Conservation (phyloP, 2,888 invertebrate species). For the Tethea ocularis region DNA sequence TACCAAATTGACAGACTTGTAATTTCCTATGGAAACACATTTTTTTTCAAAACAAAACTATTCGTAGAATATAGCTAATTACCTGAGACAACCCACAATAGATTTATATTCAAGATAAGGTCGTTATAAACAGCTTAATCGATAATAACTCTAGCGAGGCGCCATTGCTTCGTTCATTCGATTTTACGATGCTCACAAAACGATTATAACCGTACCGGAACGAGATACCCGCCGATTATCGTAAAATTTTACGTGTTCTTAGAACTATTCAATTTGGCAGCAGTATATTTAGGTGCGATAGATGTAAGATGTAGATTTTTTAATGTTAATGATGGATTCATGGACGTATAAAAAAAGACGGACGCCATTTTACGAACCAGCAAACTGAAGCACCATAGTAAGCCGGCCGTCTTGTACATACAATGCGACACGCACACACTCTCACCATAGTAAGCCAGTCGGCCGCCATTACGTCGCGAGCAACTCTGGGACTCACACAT, state of each 20-base stretch:
- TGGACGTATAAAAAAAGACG: no score
- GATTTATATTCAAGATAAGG: slow-evolving; percentile 17
- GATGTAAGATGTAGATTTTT: slow-evolving; percentile 7
- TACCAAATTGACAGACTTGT: no score
- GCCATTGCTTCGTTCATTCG: slow-evolving; percentile 7
- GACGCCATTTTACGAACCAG: no score
- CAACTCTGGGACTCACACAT: no score
- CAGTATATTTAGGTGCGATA: slow-evolving; percentile 3
- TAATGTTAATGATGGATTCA: slow-evolving; percentile 9
- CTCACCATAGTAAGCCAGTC: no score
- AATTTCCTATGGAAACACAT: not conserved
- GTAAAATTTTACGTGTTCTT: slow-evolving; percentile 15
- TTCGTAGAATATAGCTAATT: not conserved
- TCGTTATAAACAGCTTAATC: slow-evolving; percentile 26
- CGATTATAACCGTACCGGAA: slow-evolving; percentile 11
- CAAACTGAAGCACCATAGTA: no score
- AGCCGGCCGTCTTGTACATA: no score
- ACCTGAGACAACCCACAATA: not conserved
- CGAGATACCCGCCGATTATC: slow-evolving; percentile 13
- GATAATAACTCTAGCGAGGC: slow-evolving; percentile 20
- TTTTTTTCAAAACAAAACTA: not conserved
- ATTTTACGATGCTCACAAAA: slow-evolving; percentile 7
- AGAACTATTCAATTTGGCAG: slow-evolving; percentile 13
- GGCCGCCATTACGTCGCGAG: no score
- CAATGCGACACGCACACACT: no score